A percentile compares a stretch with the other conserved stretches of the same genome.
Conservation (phyloP, 2,113 vertebrate genomes). For the Lycocorax pyrrhopterus region DNA sequence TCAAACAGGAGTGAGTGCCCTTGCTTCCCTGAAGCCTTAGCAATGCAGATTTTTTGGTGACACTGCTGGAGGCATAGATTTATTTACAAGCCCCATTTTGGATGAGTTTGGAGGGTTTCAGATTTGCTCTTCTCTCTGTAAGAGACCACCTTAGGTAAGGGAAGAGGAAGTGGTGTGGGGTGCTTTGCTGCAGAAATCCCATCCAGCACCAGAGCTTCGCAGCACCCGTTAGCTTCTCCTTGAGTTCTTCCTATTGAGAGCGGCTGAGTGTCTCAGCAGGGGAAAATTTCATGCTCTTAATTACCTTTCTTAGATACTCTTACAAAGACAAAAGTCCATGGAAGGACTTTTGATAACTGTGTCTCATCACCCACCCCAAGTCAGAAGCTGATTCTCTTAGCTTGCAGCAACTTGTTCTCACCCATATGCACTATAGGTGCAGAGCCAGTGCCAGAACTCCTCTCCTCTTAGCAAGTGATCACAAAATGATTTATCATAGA, state of each 20-base stretch:
- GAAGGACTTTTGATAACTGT: conserved; percentile 29
- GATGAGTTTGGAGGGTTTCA: not conserved
- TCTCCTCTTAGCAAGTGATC: conserved; percentile 31
- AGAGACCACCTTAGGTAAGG: not conserved
- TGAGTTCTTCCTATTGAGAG: not conserved
- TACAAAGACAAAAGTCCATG: not conserved
- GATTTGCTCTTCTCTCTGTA: not conserved
- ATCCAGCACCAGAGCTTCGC: accelerated
- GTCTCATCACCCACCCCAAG: not conserved
- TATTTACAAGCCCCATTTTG: not conserved
- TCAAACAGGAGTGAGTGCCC: not conserved
- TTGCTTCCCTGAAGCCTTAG: not conserved
- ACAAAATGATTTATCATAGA: conserved; percentile 83
- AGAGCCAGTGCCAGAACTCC: conserved; percentile 47
- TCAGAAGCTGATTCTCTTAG: not conserved
- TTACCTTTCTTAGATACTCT: not conserved
- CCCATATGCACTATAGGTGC: not conserved
- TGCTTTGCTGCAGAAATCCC: not conserved
- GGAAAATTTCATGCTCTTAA: not conserved
- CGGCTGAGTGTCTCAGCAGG: not conserved
- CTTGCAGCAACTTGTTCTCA: not conserved
- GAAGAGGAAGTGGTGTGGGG: not conserved
- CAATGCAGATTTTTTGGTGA: not conserved
- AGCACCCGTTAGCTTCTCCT: accelerated
- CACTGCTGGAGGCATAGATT: not conserved